Base-by-base conservation (phyloP, 2,113 vertebrate genomes). In the Hassar affinis region DNA sequence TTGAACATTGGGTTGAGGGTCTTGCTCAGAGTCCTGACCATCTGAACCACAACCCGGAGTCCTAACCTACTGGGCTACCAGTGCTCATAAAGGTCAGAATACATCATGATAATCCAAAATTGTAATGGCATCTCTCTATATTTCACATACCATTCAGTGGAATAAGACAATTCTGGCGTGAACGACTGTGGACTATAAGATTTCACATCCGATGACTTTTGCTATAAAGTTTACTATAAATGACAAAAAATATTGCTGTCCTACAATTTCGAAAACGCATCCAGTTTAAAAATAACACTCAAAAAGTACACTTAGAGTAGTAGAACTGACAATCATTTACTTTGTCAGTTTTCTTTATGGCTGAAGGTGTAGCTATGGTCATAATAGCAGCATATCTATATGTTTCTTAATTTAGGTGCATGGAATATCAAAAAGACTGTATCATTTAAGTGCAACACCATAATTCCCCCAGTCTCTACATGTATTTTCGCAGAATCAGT, bases 391-490 rank as follows among this genome's bases (percentile, higher is more conserved):
- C 35, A 79, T 33, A 64, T 51, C 45, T 64, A 68, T 11, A 25
- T 47, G 33, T 35, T 35, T 76, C 7, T 54, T 35, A 22, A 3
- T 35, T 76, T 10, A 52, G 4, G 18, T 30, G 68, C 61, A 80
- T 33, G 35, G n/a, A 5, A 18, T 18, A 71, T 20, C 22, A 20
- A 52, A 69, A 71, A 14, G 35, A 57, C 66, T 33, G 25, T 3
- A 42, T 57, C 66, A 61, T 71, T 84, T 78, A 76, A 47, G 52
- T 49, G 18, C 22, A 56, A 35, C 64, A 47, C 47, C 47, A 79
- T 51, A 72, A 81, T 86, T 79, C 61, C 56, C 69, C 77, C 76
- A n/a, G 49, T 76, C 61, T 83, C 82, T 85, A 30, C 82, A 42
- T 17, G 76, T 54, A 30, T 25, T 20, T 80, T 74, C 68, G 66